Evolutionary conservation across 1,140 invertebrate genomes (phyloP), one percentile per base, ranked within the genome.

Genomic region (Cyclargus thomasi): DNA sequence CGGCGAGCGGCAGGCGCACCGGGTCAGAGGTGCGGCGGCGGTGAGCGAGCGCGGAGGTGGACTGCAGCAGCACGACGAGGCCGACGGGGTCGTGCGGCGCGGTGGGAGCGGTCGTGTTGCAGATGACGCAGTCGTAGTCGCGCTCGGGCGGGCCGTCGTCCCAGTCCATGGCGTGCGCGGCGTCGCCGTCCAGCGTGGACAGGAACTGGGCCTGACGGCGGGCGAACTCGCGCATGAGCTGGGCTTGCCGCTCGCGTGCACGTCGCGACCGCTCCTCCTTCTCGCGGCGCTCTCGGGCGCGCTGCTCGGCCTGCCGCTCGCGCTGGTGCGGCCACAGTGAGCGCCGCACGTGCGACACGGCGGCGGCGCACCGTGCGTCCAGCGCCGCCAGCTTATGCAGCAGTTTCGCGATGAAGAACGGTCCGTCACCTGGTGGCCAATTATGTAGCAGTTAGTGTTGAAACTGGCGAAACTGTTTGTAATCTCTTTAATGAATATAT

Each of bases 41-140:
- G 85, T 97, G 95, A 1, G 95, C 96, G 64, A 97, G 90, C 65
- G 97, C 95, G 77, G 95, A 96, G 39, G 95, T 96, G 36, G 96
- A 93, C 92, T 97, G 96, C 62, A 98, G 93, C 63, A 98, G 92
- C 66, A 97, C 96, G 4, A 98, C 96, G 21, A 98, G 91, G 10
- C 97, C 97, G 81, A 99, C 95, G 17, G 97, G 97, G 88, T 97
- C 95, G 11, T 95, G 93, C 76, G 95, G 94, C 0, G 94, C 96
- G 75, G 95, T 96, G 8, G 96, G 93, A 55, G 96, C 95, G 64
- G 95, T 96, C 90, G 97, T 96, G 90, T 96, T 97, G 88, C 98
- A 99, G 78, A 99, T 99, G 63, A 98, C 97, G 92, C 98, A 99
- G 85, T 98, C 96, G 85, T 98, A 99, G 86, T 97, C 95, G 80